Conservation (phyloP, 2,888 invertebrate species). For the Eumerus sabulonum region DNA sequence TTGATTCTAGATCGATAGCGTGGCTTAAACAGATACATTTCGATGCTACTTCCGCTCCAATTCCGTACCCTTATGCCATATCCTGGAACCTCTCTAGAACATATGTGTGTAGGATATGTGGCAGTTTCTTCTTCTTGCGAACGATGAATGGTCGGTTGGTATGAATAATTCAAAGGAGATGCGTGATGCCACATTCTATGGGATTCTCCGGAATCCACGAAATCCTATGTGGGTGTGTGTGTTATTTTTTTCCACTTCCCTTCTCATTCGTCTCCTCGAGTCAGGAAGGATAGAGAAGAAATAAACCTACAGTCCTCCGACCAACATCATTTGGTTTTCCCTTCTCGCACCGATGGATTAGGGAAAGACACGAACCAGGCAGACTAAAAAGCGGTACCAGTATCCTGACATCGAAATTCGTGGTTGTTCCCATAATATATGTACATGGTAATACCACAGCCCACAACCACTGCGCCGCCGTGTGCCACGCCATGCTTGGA, state of each 20-base stretch:
- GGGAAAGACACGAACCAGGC: no score
- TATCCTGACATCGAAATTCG: slow-evolving; percentile 49
- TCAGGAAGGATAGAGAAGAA: no score
- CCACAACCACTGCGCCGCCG: no score
- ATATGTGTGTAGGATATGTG: not conserved
- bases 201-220: slow-evolving; percentile 33
- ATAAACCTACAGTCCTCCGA: no score
- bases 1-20: slow-evolving; percentile 57
- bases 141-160: slow-evolving; percentile 18
- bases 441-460: no score
- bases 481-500: not conserved
- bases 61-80: not conserved
- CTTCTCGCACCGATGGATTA: no score
- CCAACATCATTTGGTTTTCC: no score
- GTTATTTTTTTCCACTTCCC: slow-evolving; percentile 5
- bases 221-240: slow-evolving; percentile 21
- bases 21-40: slow-evolving; percentile 55
- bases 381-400: slow-evolving; percentile 11
- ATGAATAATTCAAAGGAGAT: slow-evolving; percentile 66
- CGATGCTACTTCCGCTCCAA: slow-evolving; percentile 3
- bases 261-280: not conserved
- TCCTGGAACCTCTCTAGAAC: not conserved
- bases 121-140: no score
- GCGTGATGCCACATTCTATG: slow-evolving; percentile 63
- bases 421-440: slow-evolving; percentile 55